Evolutionary conservation across 2,888 invertebrate species (phyloP).

Genomic region (Phalangium opilio): DNA sequence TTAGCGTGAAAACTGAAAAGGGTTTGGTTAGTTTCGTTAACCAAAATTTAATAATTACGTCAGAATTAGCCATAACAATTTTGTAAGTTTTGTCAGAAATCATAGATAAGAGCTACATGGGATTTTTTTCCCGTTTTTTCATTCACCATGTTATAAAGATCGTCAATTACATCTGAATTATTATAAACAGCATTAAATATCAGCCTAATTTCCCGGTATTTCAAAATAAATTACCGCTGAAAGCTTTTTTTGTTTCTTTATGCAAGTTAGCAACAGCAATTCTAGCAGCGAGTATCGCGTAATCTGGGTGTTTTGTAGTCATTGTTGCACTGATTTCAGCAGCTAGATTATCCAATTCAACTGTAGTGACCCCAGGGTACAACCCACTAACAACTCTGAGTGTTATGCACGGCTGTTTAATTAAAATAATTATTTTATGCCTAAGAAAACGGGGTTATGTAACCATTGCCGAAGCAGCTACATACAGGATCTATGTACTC

Average conservation of each 20-base stretch:
- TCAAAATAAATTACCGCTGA: slow-evolving; percentile 48
- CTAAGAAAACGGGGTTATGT: no score
- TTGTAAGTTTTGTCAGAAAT: slow-evolving; percentile 67
- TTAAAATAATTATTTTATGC: slow-evolving; percentile 11
- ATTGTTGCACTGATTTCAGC: slow-evolving; percentile 98
- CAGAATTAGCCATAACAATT: slow-evolving; percentile 42
- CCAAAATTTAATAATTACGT: neutral
- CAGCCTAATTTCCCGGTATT: neutral
- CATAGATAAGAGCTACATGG: no score
- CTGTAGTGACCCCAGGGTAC: slow-evolving; percentile 90
- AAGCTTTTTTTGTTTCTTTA: slow-evolving; percentile 90
- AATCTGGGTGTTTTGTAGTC: slow-evolving; percentile 95
- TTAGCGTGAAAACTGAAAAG: neutral
- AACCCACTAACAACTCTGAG: slow-evolving; percentile 81
- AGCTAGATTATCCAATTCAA: slow-evolving; percentile 91
- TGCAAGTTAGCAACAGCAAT: slow-evolving; percentile 95
- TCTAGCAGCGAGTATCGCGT: slow-evolving; percentile 52
- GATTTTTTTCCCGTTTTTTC: slow-evolving; percentile 50
- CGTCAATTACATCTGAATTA: slow-evolving; percentile 67
- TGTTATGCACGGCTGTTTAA: slow-evolving; percentile 56
- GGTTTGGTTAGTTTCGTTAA: neutral
- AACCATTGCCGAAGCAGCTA: slow-evolving; percentile 24
- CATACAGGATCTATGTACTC: slow-evolving; percentile 92
- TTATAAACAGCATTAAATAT: neutral
- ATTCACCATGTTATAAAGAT: slow-evolving; percentile 61